These are phyloP conservation scores for Drosophila rufa DNA, from an alignment of 1,140 invertebrate genomes.

Conservation along the genomic window DNA sequence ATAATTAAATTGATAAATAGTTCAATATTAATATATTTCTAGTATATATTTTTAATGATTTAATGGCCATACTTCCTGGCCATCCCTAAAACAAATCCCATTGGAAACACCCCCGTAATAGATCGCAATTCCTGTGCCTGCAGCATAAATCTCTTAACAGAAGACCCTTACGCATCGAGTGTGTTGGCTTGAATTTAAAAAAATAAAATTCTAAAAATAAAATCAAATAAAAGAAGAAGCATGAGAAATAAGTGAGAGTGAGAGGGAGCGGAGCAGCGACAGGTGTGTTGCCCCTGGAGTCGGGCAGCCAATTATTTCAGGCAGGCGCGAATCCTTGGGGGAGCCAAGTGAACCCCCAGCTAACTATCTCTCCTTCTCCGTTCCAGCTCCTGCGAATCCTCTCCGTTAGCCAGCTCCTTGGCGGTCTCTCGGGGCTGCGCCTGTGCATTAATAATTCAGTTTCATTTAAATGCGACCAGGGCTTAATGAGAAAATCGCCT, in stretches of 20 bases:
- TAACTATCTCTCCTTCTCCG: slow-evolving; percentile 20
- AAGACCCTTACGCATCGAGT: slow-evolving; percentile 33
- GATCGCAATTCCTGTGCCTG: slow-evolving; percentile 13
- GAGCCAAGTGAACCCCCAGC: slow-evolving; percentile 18
- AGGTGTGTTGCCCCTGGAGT: slow-evolving; percentile 60
- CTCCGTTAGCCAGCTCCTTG: slow-evolving; percentile 15
- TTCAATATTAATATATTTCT: not conserved
- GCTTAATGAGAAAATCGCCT: slow-evolving; percentile 83
- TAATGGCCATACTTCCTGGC: not conserved
- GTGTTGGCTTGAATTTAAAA: slow-evolving; percentile 39
- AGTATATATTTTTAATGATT: too few species aligned
- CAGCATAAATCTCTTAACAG: slow-evolving; percentile 56
- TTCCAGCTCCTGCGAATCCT: not conserved
- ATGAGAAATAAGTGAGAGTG: not conserved
- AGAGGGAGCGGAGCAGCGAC: slow-evolving; percentile 26
- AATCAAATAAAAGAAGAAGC: slow-evolving; percentile 16
- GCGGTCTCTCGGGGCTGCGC: slow-evolving; percentile 56
- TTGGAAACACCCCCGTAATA: slow-evolving; percentile 2
- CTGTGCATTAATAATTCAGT: slow-evolving; percentile 80
- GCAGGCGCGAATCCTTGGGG: slow-evolving; percentile 63
- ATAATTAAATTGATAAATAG: not conserved
- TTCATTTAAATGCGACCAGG: slow-evolving; percentile 78
- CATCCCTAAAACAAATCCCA: slow-evolving; percentile 2
- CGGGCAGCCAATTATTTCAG: slow-evolving; percentile 72
- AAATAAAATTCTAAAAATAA: slow-evolving; percentile 17